Conservation (phyloP, 2,888 invertebrate species). For the Caenorhabditis wallacei region DNA sequence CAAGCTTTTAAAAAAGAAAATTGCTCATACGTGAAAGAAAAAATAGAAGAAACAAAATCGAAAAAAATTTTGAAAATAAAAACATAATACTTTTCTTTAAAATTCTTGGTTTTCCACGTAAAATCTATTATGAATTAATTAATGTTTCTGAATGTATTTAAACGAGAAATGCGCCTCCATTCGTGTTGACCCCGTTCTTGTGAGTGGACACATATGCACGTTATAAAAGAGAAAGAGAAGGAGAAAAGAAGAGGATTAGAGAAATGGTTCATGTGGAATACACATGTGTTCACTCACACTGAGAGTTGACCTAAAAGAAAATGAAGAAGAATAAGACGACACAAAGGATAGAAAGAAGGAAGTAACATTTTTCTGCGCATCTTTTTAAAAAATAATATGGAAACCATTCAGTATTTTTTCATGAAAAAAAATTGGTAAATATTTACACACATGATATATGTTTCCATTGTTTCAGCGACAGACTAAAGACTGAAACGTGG, state of each 20-base stretch:
- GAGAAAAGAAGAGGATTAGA: not conserved
- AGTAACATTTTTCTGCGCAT: not conserved
- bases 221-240: not conserved
- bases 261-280: slow-evolving; percentile 9
- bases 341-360: not conserved
- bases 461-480: slow-evolving; percentile 2
- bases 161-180: not conserved
- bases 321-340: not conserved
- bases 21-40: too few species aligned
- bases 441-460: not conserved
- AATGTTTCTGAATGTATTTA: not conserved
- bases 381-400: not conserved
- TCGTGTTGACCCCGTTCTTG: not conserved
- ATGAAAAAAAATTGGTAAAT: not conserved
- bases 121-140: not conserved
- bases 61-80: not conserved
- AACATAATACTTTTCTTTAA: too few species aligned
- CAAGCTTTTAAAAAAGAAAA: not conserved
- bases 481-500: slow-evolving; percentile 11
- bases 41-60: not conserved
- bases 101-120: too few species aligned
- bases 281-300: slow-evolving; percentile 15
- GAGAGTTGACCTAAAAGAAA: slow-evolving; percentile 18
- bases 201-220: not conserved
- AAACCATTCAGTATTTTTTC: not conserved